Conservation (phyloP, 2,797 vertebrate genomes). For the Threskiornis aethiopicus region DNA sequence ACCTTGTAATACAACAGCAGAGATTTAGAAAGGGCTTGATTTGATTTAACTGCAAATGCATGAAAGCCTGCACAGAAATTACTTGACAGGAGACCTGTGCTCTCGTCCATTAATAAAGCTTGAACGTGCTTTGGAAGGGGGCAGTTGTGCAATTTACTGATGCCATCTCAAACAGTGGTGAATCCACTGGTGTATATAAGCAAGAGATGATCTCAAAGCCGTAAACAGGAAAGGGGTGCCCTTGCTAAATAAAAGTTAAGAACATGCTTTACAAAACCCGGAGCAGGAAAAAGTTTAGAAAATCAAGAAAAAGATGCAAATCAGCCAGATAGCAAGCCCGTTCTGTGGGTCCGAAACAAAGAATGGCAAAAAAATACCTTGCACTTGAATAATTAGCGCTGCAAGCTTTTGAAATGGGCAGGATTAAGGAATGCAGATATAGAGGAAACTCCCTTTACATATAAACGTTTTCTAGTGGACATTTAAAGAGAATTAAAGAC, state of each 20-base stretch:
- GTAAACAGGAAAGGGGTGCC: neutral
- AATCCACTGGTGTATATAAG: neutral
- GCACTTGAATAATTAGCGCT: neutral
- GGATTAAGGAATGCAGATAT: neutral
- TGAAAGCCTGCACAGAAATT: neutral
- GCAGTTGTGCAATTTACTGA: slow-evolving; percentile 28
- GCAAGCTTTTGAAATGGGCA: neutral
- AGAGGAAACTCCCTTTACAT: neutral
- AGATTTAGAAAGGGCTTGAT: neutral
- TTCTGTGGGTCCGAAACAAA: neutral
- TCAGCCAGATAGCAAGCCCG: neutral
- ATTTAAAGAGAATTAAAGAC: neutral
- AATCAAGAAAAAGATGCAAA: neutral
- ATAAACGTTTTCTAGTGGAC: neutral
- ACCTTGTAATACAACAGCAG: neutral
- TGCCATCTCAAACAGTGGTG: neutral
- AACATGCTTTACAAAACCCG: neutral
- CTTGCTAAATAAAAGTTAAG: neutral
- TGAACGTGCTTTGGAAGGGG: neutral
- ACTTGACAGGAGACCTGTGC: neutral
- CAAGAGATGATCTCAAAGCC: neutral
- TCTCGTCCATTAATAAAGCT: slow-evolving; percentile 1
- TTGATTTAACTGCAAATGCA: neutral
- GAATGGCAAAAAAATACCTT: neutral
- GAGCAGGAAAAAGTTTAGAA: neutral